Percentiles rank a stretch among this genome's conserved stretches.
Conservation (phyloP, 2,888 invertebrate species). For the Ceratothoa steindachneri region DNA sequence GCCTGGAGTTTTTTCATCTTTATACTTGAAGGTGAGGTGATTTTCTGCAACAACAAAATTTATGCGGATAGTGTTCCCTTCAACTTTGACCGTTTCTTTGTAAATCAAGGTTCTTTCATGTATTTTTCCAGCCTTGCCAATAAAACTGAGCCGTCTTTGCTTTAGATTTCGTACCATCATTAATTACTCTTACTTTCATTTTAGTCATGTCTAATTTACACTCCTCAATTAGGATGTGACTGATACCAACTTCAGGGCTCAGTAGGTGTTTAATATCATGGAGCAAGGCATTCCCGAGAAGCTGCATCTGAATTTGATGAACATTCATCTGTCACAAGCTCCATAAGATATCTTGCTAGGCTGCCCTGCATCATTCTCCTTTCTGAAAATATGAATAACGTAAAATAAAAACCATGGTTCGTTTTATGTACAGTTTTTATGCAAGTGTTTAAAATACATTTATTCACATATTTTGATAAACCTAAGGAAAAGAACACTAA, state of each 20-base stretch:
- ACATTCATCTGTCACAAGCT: constrained; percentile 1
- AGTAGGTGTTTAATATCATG: constrained; percentile 1
- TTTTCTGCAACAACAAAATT: not conserved
- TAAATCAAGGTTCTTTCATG: not conserved
- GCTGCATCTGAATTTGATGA: constrained; percentile 1
- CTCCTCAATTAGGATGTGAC: not conserved
- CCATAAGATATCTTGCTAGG: not conserved
- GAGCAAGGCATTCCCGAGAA: constrained; percentile 9
- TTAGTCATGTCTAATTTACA: constrained; percentile 14
- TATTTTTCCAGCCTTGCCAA: not conserved
- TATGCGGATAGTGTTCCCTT: not conserved
- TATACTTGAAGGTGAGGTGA: not conserved
- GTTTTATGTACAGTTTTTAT: too few relatives aligned
- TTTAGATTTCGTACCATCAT: not conserved
- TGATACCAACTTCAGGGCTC: constrained; percentile 9
- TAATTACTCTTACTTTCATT: not conserved
- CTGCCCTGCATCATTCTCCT: too few relatives aligned
- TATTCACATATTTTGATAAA: too few relatives aligned
- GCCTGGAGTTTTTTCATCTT: not conserved
- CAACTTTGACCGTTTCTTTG: not conserved
- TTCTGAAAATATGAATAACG: too few relatives aligned
- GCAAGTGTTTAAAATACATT: too few relatives aligned
- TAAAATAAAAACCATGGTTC: too few relatives aligned
- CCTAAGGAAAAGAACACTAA: too few relatives aligned
- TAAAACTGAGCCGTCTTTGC: not conserved